phyloP scores from a whole-genome alignment of 1,140 invertebrate genomes.

The Papilio helenus region DNA sequence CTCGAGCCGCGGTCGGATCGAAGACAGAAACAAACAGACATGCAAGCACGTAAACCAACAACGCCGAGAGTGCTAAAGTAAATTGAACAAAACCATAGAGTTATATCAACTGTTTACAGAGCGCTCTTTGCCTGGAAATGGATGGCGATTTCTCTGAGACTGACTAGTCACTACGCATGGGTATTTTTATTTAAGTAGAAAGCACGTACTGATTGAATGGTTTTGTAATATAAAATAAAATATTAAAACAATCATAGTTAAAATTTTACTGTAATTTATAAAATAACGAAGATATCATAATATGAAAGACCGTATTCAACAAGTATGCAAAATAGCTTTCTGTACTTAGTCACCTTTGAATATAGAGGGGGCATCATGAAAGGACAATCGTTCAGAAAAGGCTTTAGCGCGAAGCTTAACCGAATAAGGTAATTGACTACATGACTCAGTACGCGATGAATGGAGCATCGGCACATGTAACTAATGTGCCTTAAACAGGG shows the following conservation, averaged over 20 bases:
- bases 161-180: not conserved
- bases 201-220: conserved; percentile 13
- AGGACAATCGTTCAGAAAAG: conserved; percentile 17
- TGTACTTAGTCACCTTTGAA: conserved; percentile 10
- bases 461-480: not conserved
- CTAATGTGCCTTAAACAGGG: not conserved
- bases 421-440: conserved; percentile 17
- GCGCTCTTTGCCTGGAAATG: conserved; percentile 47
- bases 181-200: conserved; percentile 22
- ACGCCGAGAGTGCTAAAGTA: conserved; percentile 54
- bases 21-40: conserved; percentile 52
- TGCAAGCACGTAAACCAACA: conserved; percentile 50
- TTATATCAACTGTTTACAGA: conserved; percentile 48
- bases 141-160: conserved; percentile 41
- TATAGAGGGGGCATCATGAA: conserved; percentile 2
- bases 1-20: not conserved
- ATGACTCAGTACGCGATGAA: conserved; percentile 19
- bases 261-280: too few relatives aligned
- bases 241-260: not conserved
- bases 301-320: not conserved
- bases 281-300: too few relatives aligned
- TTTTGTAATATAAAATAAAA: too few relatives aligned
- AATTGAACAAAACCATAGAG: conserved; percentile 56
- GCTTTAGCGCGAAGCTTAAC: not conserved
- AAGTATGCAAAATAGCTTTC: not conserved